A percentile compares a stretch with the other conserved stretches of the same genome.
phyloP scores from a whole-genome alignment of 2,797 vertebrate species.

The Mus caroli region DNA sequence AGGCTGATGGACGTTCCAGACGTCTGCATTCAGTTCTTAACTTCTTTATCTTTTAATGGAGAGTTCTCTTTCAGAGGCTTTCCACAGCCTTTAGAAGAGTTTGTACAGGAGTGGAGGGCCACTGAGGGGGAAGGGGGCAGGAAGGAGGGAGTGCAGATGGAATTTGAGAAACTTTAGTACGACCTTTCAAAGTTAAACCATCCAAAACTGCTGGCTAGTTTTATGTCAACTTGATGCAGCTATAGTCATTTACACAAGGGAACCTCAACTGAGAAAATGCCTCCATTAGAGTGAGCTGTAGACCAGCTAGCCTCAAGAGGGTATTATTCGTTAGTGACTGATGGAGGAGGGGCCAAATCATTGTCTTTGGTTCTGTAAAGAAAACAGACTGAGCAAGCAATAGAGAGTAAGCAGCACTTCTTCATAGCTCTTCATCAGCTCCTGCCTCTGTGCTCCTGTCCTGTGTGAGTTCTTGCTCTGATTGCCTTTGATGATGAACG shows the following conservation, averaged over 20 bases:
- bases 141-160: neutral
- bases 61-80: neutral
- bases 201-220: neutral
- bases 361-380: neutral
- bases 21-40: neutral
- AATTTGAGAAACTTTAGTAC: neutral
- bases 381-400: neutral
- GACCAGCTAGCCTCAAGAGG: neutral
- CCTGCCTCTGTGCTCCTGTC: neutral
- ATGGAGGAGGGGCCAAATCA: neutral
- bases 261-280: neutral
- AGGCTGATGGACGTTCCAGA: neutral
- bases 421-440: no score
- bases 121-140: accelerated
- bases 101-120: neutral
- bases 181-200: neutral
- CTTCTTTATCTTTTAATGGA: neutral
- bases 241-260: neutral
- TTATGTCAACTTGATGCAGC: neutral
- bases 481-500: neutral
- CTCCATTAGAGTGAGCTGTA: neutral
- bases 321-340: neutral
- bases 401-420: neutral
- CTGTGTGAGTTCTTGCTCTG: neutral
- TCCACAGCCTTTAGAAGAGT: neutral